Evolutionary conservation across 2,888 invertebrate species (phyloP), one percentile per base, ranked within the genome.

Genomic region (Odontomyia ornata): DNA sequence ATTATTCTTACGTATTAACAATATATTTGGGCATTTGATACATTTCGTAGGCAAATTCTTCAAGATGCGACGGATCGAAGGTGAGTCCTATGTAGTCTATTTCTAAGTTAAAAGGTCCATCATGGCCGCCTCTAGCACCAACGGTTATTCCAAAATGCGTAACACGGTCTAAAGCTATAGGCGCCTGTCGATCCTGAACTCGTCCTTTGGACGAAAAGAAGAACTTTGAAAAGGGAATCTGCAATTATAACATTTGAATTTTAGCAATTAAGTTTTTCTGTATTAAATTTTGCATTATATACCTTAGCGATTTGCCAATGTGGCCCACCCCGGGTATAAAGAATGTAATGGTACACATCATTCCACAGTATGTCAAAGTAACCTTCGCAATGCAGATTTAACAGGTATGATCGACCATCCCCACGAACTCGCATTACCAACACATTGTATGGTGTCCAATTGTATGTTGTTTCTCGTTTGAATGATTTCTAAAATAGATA

Each of bases 141-240:
- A 93, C 89, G 0, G 96, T 91, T 80, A 99, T 93, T 1, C 97
- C 95, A 82, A 99, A 89, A 83, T 91, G 91, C 0, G 91, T 90
- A 0, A 98, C 87, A 81, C 85, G 88, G 80, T 91, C 85, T 36
- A 91, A 83, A 0, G 89, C 88, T 62, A 96, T 86, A 1, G 90
- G 86, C 25, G 81, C 84, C 85, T 97, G 98, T 76, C 88, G 90
- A 84, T 97, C 97, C 87, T 97, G 97, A 43, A 97, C 85, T 25
- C 94, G 88, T 1, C 98, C 98, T 87, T 95, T 96, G 1, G 92
- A 91, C 1, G 91, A 89, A 46, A 95, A 86, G 80, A 93, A 91
- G 84, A 98, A 98, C 86, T 97, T 97, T 11, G 97, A 96, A 87
- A 98, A 96, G 0, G 98, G 98, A 83, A 98, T 95, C 94, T 93